phyloP scores from a whole-genome alignment of 2,888 invertebrate genomes.

The Stictocephala bisonia region DNA sequence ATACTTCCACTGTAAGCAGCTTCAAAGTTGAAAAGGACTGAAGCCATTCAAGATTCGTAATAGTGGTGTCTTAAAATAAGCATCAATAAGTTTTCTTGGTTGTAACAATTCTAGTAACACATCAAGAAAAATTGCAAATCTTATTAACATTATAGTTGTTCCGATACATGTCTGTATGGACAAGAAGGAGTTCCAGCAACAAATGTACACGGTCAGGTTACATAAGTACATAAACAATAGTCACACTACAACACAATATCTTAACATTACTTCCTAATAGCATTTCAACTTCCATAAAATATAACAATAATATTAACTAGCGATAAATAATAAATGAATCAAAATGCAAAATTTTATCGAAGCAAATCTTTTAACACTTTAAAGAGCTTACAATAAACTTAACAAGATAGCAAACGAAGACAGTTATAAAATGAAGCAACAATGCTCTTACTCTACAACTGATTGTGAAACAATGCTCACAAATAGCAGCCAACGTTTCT shows the following conservation, averaged over 20 bases:
- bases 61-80: too few relatives aligned
- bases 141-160: too few relatives aligned
- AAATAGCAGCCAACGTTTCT: not conserved
- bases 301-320: not conserved
- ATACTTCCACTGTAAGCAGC: too few relatives aligned
- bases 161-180: too few relatives aligned
- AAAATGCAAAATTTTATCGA: constrained; percentile 36
- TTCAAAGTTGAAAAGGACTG: too few relatives aligned
- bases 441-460: too few relatives aligned
- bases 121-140: too few relatives aligned
- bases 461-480: too few relatives aligned
- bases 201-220: not conserved
- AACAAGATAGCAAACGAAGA: constrained; percentile 22
- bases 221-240: constrained; percentile 29
- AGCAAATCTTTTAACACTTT: constrained; percentile 31
- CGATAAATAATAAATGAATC: constrained; percentile 22
- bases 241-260: not conserved
- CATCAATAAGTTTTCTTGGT: too few relatives aligned
- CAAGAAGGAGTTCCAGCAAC: too few relatives aligned
- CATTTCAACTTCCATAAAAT: constrained; percentile 5
- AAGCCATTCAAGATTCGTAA: too few relatives aligned
- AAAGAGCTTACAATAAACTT: constrained; percentile 21
- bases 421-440: constrained; percentile 22
- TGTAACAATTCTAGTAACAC: too few relatives aligned
- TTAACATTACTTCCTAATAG: constrained; percentile 15